Evolutionary conservation across 2,888 invertebrate species (phyloP).

Genomic region (Polietes domitor): DNA sequence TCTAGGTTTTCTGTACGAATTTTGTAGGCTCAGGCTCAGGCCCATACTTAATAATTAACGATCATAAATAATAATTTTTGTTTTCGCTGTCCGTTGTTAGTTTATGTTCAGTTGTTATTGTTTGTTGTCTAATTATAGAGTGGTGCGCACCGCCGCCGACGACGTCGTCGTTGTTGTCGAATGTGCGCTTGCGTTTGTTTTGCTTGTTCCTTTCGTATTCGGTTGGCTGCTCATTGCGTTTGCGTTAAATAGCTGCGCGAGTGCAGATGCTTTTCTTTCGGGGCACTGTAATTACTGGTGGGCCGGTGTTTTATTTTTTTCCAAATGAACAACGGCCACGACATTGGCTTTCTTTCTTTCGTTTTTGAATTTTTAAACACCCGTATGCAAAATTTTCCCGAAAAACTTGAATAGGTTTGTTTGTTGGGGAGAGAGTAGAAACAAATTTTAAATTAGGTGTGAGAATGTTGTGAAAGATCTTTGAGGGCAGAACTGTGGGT

Average conservation of each 20-base stretch:
- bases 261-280: constrained; percentile 58
- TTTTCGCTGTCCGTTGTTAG: constrained; percentile 25
- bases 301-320: constrained; percentile 11
- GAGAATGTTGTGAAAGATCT: constrained; percentile 7
- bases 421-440: not conserved
- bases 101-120: constrained; percentile 50
- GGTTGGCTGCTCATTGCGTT: not conserved
- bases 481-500: not conserved
- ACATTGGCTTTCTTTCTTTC: not conserved
- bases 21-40: constrained; percentile 6
- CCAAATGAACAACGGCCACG: constrained; percentile 3
- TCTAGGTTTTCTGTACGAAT: constrained; percentile 16
- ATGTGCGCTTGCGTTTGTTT: constrained; percentile 12
- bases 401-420: not conserved
- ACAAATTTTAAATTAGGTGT: constrained; percentile 36
- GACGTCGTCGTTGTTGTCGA: constrained; percentile 21
- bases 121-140: constrained; percentile 60
- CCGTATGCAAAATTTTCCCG: constrained; percentile 58
- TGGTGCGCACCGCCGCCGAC: constrained; percentile 23
- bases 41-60: constrained; percentile 69
- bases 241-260: constrained; percentile 45
- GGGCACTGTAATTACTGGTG: constrained; percentile 44
- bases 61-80: constrained; percentile 70
- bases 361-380: constrained; percentile 54
- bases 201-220: not conserved